phyloP scores from a whole-genome alignment of 64 coral and sea anemone species.

The Trachythela sp. region DNA sequence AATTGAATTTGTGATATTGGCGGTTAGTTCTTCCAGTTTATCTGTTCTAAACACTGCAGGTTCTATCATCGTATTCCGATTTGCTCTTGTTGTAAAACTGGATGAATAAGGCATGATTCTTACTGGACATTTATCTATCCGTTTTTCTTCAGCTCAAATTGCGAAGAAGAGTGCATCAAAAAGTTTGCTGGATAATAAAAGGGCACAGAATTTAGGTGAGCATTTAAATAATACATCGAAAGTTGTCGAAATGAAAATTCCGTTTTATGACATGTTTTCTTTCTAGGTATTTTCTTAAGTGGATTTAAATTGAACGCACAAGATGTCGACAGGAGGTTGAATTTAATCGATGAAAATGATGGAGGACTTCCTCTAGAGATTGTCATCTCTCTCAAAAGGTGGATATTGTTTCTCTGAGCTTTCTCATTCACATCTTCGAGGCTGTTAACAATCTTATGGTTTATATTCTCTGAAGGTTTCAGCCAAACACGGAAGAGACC shows the following conservation, averaged over 20 bases:
- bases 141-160: constrained; percentile 39
- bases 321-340: constrained; percentile 76
- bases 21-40: background rate
- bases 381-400: constrained; percentile 92
- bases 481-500: constrained; percentile 73
- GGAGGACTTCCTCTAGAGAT: constrained; percentile 81
- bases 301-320: constrained; percentile 75
- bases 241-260: background rate
- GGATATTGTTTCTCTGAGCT: background rate
- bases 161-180: constrained; percentile 56
- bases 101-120: background rate
- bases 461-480: constrained; percentile 50
- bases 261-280: background rate
- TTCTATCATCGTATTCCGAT: no score
- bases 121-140: background rate
- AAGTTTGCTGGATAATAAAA: constrained; percentile 79
- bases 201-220: constrained; percentile 94
- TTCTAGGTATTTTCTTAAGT: constrained; percentile 85
- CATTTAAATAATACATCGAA: background rate
- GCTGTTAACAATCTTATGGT: background rate
- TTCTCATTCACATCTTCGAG: background rate
- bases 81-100: no score
- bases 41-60: no score
- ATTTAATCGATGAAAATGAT: constrained; percentile 75
- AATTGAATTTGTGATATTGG: background rate